Evolutionary conservation across 1,140 invertebrate genomes (phyloP), one percentile per base, ranked within the genome.

Genomic region (Cydia strobilella): DNA sequence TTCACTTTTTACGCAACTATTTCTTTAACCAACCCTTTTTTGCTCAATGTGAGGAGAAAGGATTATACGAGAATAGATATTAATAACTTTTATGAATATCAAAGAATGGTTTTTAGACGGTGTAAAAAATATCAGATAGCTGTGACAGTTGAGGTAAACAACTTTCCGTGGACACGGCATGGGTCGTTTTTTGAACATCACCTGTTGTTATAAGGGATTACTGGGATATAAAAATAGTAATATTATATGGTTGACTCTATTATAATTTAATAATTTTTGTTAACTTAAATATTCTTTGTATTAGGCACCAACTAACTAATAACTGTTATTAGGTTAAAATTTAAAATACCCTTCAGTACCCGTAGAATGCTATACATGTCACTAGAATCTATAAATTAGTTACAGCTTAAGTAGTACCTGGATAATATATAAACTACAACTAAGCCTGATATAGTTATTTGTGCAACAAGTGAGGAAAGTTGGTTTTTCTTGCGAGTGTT

Each of bases 121-220:
- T 18, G 54, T 62, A 85, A 88, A 89, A 88, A 88, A 86, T 80
- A 81, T 84, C 78, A 77, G 86, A 88, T 85, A 86, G 73, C 78
- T 84, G 84, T 85, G 86, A 88, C 89, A 87, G 89, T 90, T 86
- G 87, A 90, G 81, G 79, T 76, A 79, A 83, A 83, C 81, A 85
- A 80, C 80, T 84, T 82, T 82, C 80, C 74, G 78, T 83, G 83
- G 85, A 79, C 80, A 86, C 83, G 81, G 35, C 39, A 10, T 13
- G 80, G 75, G 77, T 74, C 35, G 78, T 87, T 90, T 90, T 88
- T 86, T 85, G 75, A 65, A 73, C 65, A 66, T 76, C 86, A 89
- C 87, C 86, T 90, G 87, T 88, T 88, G 78, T 69, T 35, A 5
- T 2, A 23, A 12, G n/a, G 65, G 65, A 69, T 69, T 69, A 39